phyloP scores from a whole-genome alignment of 2,888 invertebrate genomes.

The Trileptium ribeirensis region DNA sequence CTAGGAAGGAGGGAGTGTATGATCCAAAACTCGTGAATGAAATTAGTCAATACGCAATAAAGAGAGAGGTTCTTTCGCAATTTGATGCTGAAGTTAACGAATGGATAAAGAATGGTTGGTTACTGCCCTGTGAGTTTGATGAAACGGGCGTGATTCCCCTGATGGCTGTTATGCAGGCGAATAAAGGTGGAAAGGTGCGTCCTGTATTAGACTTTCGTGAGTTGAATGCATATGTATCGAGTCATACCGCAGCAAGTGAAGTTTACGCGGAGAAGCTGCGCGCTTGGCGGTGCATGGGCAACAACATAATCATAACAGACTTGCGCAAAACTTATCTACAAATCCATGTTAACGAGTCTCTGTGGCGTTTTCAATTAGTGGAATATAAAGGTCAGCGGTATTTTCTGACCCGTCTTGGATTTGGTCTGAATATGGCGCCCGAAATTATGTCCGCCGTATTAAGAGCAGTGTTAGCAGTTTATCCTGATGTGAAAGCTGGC shows the following conservation, averaged over 20 bases:
- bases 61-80: no score
- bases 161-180: not conserved
- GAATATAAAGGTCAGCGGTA: not conserved
- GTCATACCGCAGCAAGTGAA: not conserved
- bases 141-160: not conserved
- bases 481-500: not conserved
- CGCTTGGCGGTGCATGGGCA: not conserved
- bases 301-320: not conserved
- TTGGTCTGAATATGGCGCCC: slow-evolving; percentile 17
- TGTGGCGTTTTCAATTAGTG: not conserved
- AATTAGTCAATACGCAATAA: no score
- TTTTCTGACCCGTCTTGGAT: slow-evolving; percentile 7
- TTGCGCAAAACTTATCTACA: slow-evolving; percentile 11
- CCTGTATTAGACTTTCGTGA: slow-evolving; percentile 13
- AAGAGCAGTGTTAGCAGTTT: not conserved
- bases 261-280: slow-evolving; percentile 11
- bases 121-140: not conserved
- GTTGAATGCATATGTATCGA: not conserved
- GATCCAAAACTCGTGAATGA: no score
- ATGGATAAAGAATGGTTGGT: not conserved
- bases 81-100: not conserved
- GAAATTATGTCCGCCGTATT: slow-evolving; percentile 12
- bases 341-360: not conserved
- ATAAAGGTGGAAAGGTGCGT: slow-evolving; percentile 3
- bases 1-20: no score